phyloP scores from a whole-genome alignment of 2,113 vertebrate genomes.

The Zosterops lateralis region DNA sequence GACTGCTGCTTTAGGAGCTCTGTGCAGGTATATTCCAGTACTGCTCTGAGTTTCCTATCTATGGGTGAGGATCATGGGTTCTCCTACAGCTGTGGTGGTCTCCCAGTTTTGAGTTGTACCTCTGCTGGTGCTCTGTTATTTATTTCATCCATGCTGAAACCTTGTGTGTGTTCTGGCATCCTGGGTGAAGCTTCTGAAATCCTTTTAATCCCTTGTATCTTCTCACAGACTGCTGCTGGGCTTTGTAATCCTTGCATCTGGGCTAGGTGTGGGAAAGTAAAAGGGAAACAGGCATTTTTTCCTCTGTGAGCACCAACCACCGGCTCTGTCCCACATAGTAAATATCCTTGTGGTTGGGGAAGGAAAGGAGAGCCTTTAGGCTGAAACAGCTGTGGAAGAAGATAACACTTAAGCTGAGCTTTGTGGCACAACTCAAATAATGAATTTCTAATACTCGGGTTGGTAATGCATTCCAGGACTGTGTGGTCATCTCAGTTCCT shows the following conservation, averaged over 20 bases:
- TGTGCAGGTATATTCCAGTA: neutral
- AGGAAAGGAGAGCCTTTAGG: neutral
- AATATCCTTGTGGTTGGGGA: neutral
- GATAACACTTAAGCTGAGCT: constrained; percentile 17
- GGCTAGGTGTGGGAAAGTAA: neutral
- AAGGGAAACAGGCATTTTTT: neutral
- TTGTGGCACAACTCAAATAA: constrained; percentile 1
- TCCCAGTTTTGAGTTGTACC: neutral
- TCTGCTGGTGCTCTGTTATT: neutral
- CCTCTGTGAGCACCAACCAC: neutral
- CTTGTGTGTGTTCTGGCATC: neutral
- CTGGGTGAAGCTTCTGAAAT: neutral
- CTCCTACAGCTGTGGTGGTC: neutral
- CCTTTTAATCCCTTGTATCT: neutral
- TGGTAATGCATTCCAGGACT: constrained; percentile 48
- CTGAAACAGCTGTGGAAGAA: constrained; percentile 24
- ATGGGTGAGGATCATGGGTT: neutral
- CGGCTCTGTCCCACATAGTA: neutral
- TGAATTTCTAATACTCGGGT: constrained; percentile 1
- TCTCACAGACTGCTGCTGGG: neutral
- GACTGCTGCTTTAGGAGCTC: neutral
- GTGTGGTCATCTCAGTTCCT: constrained; percentile 24
- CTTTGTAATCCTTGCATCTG: neutral
- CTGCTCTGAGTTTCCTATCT: neutral
- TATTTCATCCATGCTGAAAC: neutral